Base-by-base conservation (phyloP, 2,888 invertebrate species). In the Thysanoteuthis rhombus region DNA sequence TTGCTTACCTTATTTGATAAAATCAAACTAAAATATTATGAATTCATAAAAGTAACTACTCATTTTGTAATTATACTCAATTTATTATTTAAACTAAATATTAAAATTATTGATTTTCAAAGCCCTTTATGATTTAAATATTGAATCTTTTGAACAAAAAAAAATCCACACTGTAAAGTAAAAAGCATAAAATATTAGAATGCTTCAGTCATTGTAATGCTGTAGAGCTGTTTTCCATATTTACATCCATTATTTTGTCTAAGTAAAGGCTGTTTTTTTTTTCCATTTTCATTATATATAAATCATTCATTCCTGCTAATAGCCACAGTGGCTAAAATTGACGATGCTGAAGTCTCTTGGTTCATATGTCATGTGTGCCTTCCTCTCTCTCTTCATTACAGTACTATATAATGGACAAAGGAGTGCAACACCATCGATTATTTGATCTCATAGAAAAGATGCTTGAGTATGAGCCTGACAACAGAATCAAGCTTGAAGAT, bases 391-490 rank as follows among this genome's bases (percentile, higher is more conserved):
- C 94, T 92, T 94, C 93, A 94, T 97, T 97, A 94, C 98, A 99
- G 98, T 98, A 99, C 97, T 99, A 99, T 97, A 98, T 98, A 97
- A 98, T 98, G 96, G 98, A 98, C 96, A 99, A 98, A 96, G 98
- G 98, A 96, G 98, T 98, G 95, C 99, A 99, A 96, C 98, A 99
- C 97, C 98, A 98, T 95, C 98, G 98, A 97, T 97, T 99, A 96
- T 99, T 99, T 97, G 99, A 99, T 97, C 98, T 99, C 97, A 98
- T 99, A 96, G 98, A 98, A 96, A 98, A 98, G 97, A 99, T 99
- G 99, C 97, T 99, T 97, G 99, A 99, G 96, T 99, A 99, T 97
- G 99, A 99, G 97, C 99, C 99, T 47, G 97, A 98, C 94, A 98
- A 98, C 96, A 98, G 99, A 94, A 98, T 99, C 96, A 98, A 98